Percentiles rank a stretch among this genome's conserved stretches.
phyloP scores from a whole-genome alignment of 2,888 invertebrate genomes.

The Julus scandinavius region DNA sequence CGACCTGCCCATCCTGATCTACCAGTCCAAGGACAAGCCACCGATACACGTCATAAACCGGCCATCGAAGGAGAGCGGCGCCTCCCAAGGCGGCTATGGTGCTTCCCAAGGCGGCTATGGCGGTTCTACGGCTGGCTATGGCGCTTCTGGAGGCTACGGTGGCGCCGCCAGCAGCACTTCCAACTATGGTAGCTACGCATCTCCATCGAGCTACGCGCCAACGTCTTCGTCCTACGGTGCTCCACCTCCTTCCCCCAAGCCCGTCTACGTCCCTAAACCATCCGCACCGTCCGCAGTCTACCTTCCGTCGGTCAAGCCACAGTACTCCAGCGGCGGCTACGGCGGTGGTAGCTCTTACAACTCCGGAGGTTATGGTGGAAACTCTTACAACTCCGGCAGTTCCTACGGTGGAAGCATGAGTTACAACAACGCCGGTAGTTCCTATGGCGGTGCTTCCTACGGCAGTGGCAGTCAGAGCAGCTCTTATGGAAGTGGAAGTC shows the following conservation, averaged over 20 bases:
- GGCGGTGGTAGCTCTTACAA: constrained; percentile 43
- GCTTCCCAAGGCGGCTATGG: constrained; percentile 50
- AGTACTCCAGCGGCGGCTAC: constrained; percentile 48
- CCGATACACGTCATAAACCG: constrained; percentile 64
- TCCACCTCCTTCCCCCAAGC: constrained; percentile 51
- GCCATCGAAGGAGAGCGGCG: constrained; percentile 44
- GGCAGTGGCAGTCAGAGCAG: constrained; percentile 32
- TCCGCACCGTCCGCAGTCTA: constrained; percentile 54
- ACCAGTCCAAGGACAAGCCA: constrained; percentile 63
- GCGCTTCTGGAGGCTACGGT: constrained; percentile 49
- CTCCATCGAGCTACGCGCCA: constrained; percentile 55
- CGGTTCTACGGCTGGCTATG: constrained; percentile 44
- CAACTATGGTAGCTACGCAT: constrained; percentile 29
- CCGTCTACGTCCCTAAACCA: constrained; percentile 55
- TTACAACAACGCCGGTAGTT: constrained; percentile 5
- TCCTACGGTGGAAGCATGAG: constrained; percentile 24
- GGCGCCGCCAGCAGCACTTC: constrained; percentile 52
- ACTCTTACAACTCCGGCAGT: constrained; percentile 48
- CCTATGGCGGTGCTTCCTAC: constrained; percentile 49
- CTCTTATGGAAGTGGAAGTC: constrained; percentile 51
- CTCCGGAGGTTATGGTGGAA: background rate
- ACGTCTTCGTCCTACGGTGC: constrained; percentile 56
- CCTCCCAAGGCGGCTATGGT: constrained; percentile 27
- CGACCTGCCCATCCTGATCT: constrained; percentile 65
- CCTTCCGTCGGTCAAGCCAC: constrained; percentile 51